Base-by-base conservation (phyloP, 2,888 invertebrate species). In the Nasonovia ribisnigri region DNA sequence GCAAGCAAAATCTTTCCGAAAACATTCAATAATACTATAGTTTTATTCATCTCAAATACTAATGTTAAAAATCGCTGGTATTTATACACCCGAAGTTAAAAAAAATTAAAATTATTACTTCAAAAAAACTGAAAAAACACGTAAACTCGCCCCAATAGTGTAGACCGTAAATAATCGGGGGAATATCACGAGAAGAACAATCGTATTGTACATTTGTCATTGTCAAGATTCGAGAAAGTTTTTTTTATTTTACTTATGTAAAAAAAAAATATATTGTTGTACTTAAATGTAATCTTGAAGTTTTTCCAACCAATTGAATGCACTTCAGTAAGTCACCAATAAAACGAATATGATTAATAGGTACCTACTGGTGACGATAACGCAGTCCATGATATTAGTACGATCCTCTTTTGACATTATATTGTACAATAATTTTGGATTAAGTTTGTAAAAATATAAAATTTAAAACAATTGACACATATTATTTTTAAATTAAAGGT, bases 191-290 rank as follows among this genome's bases (percentile, higher is more conserved):
- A 24, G 43, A 84, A 91, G 51, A 77, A 84, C 88, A 54, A 88
- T 88, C 13, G 13, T 88, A 42, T 88, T 42, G 88, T 54, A 48
- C 51, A 54, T 91, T 91, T 91, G 84, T 84, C 84, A 91, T 54
- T 29, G 84, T 84, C 84, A 84, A 90, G 42, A 29, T 77, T 48
- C 90, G 13, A 51, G 36, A 90, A 90, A 77, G 46, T 48, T 77
- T 48, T 90, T 90, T 77, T 60, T 60, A 89, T 54, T 57, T 77
- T 24, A n/a, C 26, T 26, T 77, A 13, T 77, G 90, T 26, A 16
- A 84, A 54, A 48, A 91, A 26, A 57, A 54, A 51, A 91, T 51
- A 11, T 90, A 90, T 84, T 11, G 13, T 91, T 54, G 42, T 90
- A 46, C n/a, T 90, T 67, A 20, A 51, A 51, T 54, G n/a, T 6